These are phyloP conservation scores for Gadus macrocephalus DNA, from an alignment of 2,113 vertebrate genomes.

Conservation along the genomic window DNA sequence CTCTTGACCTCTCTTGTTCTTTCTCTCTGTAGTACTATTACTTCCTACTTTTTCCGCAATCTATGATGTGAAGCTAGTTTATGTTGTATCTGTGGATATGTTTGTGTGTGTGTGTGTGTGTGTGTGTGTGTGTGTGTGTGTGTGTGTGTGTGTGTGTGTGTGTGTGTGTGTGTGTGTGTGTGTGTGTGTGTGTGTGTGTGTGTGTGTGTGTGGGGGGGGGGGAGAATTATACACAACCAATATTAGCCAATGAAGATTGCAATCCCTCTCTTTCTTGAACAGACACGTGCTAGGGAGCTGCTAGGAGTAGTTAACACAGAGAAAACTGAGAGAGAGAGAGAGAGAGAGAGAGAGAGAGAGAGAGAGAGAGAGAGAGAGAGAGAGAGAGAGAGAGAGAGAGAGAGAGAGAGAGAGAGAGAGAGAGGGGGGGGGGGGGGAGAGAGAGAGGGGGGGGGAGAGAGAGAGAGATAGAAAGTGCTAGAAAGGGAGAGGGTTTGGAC, in stretches of 20 bases:
- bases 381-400: too few species aligned
- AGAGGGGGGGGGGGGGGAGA: too few species aligned
- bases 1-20: too few species aligned
- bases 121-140: background rate
- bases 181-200: background rate
- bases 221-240: background rate
- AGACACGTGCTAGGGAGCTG: background rate
- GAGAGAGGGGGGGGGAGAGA: background rate
- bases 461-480: background rate
- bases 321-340: background rate
- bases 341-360: background rate
- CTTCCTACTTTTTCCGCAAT: too few species aligned
- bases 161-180: slow-evolving; percentile 3
- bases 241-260: too few species aligned
- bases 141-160: background rate
- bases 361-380: background rate
- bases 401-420: too few species aligned
- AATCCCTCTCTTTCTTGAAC: background rate
- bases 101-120: background rate
- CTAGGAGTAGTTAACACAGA: background rate
- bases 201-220: slow-evolving; percentile 1
- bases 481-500: background rate
- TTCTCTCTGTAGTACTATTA: too few species aligned
- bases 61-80: too few species aligned
- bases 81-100: too few species aligned